Percentiles rank a stretch among this genome's conserved stretches.
Evolutionary conservation across 2,797 vertebrate genomes (phyloP).

Genomic region (Pachyuromys duprasi): DNA sequence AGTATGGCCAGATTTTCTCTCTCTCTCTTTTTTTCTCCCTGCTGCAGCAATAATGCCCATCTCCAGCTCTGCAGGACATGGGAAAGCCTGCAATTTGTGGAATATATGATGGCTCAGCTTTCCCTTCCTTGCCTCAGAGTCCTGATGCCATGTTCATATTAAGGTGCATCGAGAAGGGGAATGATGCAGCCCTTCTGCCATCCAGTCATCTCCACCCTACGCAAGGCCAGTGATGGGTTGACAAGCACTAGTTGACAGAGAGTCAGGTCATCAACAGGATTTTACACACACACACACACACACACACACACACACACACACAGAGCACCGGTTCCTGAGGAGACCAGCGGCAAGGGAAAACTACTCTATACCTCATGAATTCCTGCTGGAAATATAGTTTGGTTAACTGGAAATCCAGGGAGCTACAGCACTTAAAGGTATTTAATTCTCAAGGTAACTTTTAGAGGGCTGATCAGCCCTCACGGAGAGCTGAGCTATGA

Average conservation of each 20-base stretch:
- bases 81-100: conserved; percentile 89
- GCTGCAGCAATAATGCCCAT: conserved; percentile 90
- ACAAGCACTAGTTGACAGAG: conserved; percentile 86
- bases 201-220: conserved; percentile 85
- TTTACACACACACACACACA: conserved; percentile 68
- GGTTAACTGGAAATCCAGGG: conserved; percentile 86
- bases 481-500: conserved; percentile 69
- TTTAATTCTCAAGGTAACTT: conserved; percentile 87
- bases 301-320: not conserved
- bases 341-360: conserved; percentile 85
- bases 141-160: conserved; percentile 89
- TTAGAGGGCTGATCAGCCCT: conserved; percentile 80
- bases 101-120: conserved; percentile 90
- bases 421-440: conserved; percentile 84
- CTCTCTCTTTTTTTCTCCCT: conserved; percentile 61
- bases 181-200: conserved; percentile 85
- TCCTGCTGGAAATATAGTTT: conserved; percentile 87
- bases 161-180: conserved; percentile 88
- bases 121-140: conserved; percentile 90
- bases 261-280: conserved; percentile 87
- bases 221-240: conserved; percentile 83
- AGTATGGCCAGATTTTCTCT: conserved; percentile 87
- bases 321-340: conserved; percentile 81
- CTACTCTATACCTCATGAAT: conserved; percentile 88
- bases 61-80: conserved; percentile 87